A percentile compares a stretch with the other conserved stretches of the same genome.
phyloP scores from a whole-genome alignment of 1,140 invertebrate genomes.

The Cryptotermes secundus region DNA sequence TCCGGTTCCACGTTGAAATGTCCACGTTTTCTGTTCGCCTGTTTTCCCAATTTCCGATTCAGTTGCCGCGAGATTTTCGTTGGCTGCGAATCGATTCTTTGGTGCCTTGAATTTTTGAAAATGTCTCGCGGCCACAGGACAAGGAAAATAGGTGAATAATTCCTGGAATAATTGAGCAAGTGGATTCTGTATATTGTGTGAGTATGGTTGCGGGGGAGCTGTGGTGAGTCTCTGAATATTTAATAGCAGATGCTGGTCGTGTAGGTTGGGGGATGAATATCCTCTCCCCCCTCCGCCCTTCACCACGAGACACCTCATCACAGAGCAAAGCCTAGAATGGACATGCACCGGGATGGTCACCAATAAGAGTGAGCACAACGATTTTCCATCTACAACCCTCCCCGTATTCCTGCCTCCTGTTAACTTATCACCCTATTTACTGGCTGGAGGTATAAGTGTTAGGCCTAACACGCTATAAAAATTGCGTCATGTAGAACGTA shows the following conservation, averaged over 20 bases:
- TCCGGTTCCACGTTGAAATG: not conserved
- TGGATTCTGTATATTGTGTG: constrained; percentile 7
- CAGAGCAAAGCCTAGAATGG: too few species aligned
- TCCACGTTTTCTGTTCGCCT: not conserved
- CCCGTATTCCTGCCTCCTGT: not conserved
- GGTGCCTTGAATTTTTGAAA: constrained; percentile 8
- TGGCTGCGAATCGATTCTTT: not conserved
- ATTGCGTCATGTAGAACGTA: not conserved
- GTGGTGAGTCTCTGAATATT: not conserved
- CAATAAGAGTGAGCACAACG: too few species aligned
- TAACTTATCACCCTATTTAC: not conserved
- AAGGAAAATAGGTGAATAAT: constrained; percentile 15
- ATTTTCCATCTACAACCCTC: too few species aligned
- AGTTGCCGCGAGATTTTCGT: not conserved
- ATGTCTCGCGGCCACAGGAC: constrained; percentile 7
- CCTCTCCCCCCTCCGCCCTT: too few species aligned
- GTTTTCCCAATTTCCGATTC: not conserved
- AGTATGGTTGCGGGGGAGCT: not conserved
- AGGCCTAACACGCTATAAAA: too few species aligned
- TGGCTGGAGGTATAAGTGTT: not conserved
- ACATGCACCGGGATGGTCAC: too few species aligned
- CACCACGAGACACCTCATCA: too few species aligned
- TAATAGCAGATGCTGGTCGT: constrained; percentile 4
- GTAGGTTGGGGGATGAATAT: too few species aligned
- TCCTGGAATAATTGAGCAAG: not conserved